Conservation (phyloP, 2,888 invertebrate species). For the Leptogaster cylindrica region DNA sequence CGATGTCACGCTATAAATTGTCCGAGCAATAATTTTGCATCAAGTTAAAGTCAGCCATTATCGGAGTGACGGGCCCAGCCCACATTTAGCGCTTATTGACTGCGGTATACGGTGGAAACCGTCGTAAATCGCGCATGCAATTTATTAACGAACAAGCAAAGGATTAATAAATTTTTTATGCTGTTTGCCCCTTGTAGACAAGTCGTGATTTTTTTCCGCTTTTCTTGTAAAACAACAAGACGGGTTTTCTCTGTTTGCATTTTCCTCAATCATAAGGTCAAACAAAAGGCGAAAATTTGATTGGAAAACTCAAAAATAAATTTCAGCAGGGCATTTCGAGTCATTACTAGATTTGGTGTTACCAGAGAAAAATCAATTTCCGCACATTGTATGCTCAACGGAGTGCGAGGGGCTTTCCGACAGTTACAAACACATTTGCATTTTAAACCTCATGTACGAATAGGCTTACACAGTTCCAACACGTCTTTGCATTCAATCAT, state of each 20-base stretch:
- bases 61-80: conserved; percentile 28
- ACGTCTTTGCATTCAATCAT: neutral
- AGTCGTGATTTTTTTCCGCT: too few relatives aligned
- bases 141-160: conserved; percentile 25
- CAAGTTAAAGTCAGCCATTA: conserved; percentile 30
- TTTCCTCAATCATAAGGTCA: too few relatives aligned
- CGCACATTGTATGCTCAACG: too few relatives aligned
- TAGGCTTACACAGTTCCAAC: conserved; percentile 28
- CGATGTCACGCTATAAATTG: conserved; percentile 17
- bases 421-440: conserved; percentile 27
- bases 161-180: conserved; percentile 20
- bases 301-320: too few relatives aligned
- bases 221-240: too few relatives aligned
- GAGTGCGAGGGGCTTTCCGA: too few relatives aligned
- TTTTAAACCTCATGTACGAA: neutral
- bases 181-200: too few relatives aligned
- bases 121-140: conserved; percentile 8
- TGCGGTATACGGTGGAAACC: conserved; percentile 5
- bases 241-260: too few relatives aligned
- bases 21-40: conserved; percentile 30
- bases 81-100: conserved; percentile 34
- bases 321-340: too few relatives aligned
- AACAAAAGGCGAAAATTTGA: too few relatives aligned
- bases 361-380: too few relatives aligned
- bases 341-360: too few relatives aligned